Percentiles rank a stretch among this genome's conserved stretches.
Conservation (phyloP, 1,140 invertebrate species). For the Panagrolaimus sp. region DNA sequence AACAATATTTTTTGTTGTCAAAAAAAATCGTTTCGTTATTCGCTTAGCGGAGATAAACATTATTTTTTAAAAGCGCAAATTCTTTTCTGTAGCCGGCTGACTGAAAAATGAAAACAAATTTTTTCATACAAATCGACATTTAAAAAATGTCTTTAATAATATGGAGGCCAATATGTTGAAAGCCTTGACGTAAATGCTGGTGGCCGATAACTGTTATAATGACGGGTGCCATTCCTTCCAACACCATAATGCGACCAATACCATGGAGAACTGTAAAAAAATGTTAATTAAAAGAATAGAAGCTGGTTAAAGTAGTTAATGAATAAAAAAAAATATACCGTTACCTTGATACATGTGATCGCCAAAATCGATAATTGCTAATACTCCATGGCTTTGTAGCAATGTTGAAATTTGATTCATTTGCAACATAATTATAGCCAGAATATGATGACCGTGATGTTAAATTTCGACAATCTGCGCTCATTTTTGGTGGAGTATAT, state of each 20-base stretch:
- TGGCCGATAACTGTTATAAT: conserved; percentile 49
- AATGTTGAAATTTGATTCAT: conserved; percentile 39
- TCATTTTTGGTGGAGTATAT: conserved; percentile 46
- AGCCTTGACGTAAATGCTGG: conserved; percentile 29
- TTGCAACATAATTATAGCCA: conserved; percentile 46
- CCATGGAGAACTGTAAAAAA: conserved; percentile 33
- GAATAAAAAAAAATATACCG: too few species aligned
- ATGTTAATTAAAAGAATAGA: not conserved
- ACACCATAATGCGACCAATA: conserved; percentile 31
- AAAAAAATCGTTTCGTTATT: too few species aligned
- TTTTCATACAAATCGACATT: too few species aligned
- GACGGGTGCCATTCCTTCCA: conserved; percentile 31
- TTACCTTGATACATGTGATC: conserved; percentile 41
- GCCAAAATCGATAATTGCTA: conserved; percentile 37
- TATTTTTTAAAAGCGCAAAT: too few species aligned
- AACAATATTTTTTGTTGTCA: too few species aligned
- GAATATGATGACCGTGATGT: conserved; percentile 40
- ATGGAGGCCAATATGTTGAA: conserved; percentile 43
- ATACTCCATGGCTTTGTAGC: conserved; percentile 46
- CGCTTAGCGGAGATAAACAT: too few species aligned
- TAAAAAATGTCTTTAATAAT: conserved; percentile 20
- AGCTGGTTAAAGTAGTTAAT: too few species aligned
- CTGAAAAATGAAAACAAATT: too few species aligned
- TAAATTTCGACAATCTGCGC: conserved; percentile 27
- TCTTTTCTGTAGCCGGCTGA: too few species aligned